These are phyloP conservation scores for Poecilia picta DNA, from an alignment of 2,797 vertebrate species.

Conservation along the genomic window DNA sequence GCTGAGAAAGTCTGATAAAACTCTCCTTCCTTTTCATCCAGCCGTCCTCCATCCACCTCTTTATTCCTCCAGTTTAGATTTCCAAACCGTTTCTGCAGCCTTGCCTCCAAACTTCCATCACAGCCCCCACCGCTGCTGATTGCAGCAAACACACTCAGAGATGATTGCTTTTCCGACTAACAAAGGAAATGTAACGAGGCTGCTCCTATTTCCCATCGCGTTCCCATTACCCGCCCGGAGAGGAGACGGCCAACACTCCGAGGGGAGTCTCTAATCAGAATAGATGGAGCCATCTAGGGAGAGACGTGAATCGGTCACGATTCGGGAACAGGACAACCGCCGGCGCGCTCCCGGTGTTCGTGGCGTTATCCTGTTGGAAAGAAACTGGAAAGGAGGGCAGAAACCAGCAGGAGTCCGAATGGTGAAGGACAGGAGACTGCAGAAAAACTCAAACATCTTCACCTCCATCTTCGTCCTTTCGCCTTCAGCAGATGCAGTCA, in stretches of 20 bases:
- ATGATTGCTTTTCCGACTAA: constrained; percentile 51
- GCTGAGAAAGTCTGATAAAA: constrained; percentile 75
- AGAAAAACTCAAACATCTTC: constrained; percentile 1
- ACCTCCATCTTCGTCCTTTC: background rate
- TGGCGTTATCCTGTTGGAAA: background rate
- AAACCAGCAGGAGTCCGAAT: background rate
- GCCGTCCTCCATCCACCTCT: background rate
- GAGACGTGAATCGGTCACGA: constrained; percentile 43
- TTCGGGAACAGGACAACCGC: constrained; percentile 14
- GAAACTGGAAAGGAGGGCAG: constrained; percentile 11
- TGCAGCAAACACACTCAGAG: constrained; percentile 11
- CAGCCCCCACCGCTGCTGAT: background rate
- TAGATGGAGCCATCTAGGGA: constrained; percentile 51
- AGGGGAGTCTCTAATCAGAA: constrained; percentile 58
- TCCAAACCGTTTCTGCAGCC: constrained; percentile 12
- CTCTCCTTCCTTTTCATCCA: constrained; percentile 33
- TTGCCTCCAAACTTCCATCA: constrained; percentile 18
- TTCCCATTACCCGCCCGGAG: constrained; percentile 48
- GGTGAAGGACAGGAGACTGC: background rate
- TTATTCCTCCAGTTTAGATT: constrained; percentile 19
- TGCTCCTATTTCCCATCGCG: constrained; percentile 26
- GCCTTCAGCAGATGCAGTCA: background rate
- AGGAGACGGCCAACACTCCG: constrained; percentile 44
- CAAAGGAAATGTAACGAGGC: constrained; percentile 45
- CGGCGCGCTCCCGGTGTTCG: background rate